Base-by-base conservation (phyloP, 2,797 vertebrate species). In the Carcharodon carcharias region DNA sequence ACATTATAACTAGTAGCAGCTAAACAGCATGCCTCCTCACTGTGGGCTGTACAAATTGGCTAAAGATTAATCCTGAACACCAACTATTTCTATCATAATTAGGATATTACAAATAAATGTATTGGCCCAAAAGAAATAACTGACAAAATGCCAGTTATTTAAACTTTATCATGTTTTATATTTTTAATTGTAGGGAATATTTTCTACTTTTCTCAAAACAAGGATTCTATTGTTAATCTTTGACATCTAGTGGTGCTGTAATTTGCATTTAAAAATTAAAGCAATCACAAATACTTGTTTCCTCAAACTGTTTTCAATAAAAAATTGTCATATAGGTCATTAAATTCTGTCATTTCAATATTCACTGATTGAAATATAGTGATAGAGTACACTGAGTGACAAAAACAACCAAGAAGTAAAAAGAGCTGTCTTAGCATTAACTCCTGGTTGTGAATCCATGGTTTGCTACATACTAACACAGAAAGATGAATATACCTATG, bases 1-100 rank as follows among this genome's bases (percentile, higher is more conserved):
- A 54, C 54, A 95, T 95, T 95, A 67, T 35, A 58, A 85, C 89
- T 63, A 58, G 31, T 61, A 91, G 88, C 54, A 91, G 56, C 56
- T 56, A 31, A 4, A 91, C 58, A 56, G 28, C 89, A 63, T 21
- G 89, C 18, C 58, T 63, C 35, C 61, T 95, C 31, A 21, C 31
- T 0, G 5, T 77, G 31, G 18, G 12, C 77, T 35, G 16, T 31
- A 56, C 35, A 28, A 95, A n/a, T 93, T 95, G 94, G 28, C 69
- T 56, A 58, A 63, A n/a, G 58, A 92, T n/a, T 61, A 92, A 92
- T 92, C 63, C 31, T 92, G 69, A 63, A 67, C 61, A 45, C 21
- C 11, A 93, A 40, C 31, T 18, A 92, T 92, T 35, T 63, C 89
- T 92, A 0, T 73, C 40, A 95, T 71, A 56, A 95, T 26, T 11